Evolutionary conservation across 1,140 invertebrate genomes (phyloP), one percentile per base, ranked within the genome.

Genomic region (Drosophila mauritiana): DNA sequence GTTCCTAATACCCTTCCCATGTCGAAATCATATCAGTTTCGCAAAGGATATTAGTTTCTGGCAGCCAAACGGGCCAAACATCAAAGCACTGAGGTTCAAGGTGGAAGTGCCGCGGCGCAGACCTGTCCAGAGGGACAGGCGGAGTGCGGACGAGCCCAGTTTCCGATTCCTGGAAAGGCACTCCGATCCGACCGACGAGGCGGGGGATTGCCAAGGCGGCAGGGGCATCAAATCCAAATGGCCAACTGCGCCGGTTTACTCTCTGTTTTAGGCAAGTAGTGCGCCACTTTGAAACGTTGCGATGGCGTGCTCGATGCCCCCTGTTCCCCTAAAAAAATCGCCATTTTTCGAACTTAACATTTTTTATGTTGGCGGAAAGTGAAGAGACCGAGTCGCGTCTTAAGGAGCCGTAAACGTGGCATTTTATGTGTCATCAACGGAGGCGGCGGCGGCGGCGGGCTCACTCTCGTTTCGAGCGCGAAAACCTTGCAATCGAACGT

Each of bases 401-500:
- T 73, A 84, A 89, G 80, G 58, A 68, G 80, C 78, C 80, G 76
- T 88, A 88, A 88, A 88, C 73, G 80, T 73, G 72, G 76, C 78
- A 80, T 89, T 88, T 88, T 88, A 88, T 88, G 83, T 89, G 84
- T 83, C 84, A 83, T 83, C 72, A 57, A 67, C 55, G 61, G 55
- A 62, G 59, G 46, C 53, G 64, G 15, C 52, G 12, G 20, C 27
- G 72, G 43, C 27, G 59, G 15, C 56, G 12, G 15, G 37, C 56
- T 34, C 36, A 54, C 6, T 43, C 42, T 17, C 55, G 70, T 34
- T 56, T 34, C 43, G 51, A 65, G 51, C 64, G 67, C 79, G 80
- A 88, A 86, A 89, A 78, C 63, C 82, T 80, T 59, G 84, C 84
- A 84, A 89, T 83, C 84, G 83, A 89, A 84, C 80, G 76, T 88